Conservation (phyloP, 2,888 invertebrate species). For the Meloe dianella region DNA sequence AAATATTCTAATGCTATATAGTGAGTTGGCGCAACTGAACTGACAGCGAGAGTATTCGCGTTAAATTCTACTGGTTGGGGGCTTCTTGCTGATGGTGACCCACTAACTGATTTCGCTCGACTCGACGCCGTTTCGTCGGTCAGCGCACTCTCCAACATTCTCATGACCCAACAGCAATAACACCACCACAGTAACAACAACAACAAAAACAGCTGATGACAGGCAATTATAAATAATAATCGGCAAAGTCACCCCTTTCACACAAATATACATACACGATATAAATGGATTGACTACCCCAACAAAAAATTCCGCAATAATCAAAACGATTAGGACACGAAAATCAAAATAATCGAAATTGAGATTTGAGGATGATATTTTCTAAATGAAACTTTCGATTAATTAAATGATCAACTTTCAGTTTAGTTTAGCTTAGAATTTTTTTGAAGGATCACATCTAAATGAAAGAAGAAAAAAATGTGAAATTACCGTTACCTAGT, state of each 20-base stretch:
- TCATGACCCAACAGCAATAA: constrained; percentile 20
- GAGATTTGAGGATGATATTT: no score
- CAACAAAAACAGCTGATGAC: constrained; percentile 20
- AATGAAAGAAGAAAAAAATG: constrained; percentile 20
- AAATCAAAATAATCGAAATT: no score
- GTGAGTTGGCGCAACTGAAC: constrained; percentile 38
- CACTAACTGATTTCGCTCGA: constrained; percentile 60
- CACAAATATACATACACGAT: no score
- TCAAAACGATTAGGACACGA: no score
- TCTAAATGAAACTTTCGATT: no score
- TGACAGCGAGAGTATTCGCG: constrained; percentile 44
- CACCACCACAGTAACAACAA: neutral
- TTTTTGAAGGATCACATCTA: no score
- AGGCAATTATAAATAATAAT: neutral
- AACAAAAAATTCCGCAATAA: no score
- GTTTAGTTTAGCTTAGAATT: neutral
- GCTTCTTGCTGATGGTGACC: constrained; percentile 52
- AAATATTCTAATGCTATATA: constrained; percentile 16
- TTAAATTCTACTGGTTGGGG: constrained; percentile 33
- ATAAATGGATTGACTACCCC: no score
- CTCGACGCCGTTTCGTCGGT: constrained; percentile 44
- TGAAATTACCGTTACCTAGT: constrained; percentile 31
- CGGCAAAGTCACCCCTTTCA: neutral
- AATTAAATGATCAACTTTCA: neutral
- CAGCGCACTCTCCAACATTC: constrained; percentile 52